Percentiles rank a stretch among this genome's conserved stretches.
Conservation (phyloP, 2,888 invertebrate species). For the Brassicogethes aeneus region DNA sequence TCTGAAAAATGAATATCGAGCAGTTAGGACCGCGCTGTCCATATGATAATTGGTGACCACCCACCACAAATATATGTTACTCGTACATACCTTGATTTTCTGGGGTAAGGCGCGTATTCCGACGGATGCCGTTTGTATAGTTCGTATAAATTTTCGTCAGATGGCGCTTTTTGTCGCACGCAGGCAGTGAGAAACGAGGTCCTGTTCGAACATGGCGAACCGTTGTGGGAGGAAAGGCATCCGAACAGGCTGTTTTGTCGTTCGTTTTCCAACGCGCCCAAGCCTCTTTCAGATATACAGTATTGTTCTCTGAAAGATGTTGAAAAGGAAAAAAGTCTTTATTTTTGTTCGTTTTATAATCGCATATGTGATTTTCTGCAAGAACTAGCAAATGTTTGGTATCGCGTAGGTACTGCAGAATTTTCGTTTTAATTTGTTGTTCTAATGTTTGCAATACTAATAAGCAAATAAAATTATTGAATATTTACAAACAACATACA, state of each 20-base stretch:
- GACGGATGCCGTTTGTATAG: slow-evolving; percentile 42
- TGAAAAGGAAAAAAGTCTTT: too few relatives aligned
- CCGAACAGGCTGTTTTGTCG: slow-evolving; percentile 64
- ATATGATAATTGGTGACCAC: too few relatives aligned
- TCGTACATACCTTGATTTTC: slow-evolving; percentile 63
- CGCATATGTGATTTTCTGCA: too few relatives aligned
- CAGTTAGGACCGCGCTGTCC: too few relatives aligned
- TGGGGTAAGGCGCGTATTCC: slow-evolving; percentile 73
- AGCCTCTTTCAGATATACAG: slow-evolving; percentile 84
- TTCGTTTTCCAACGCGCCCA: slow-evolving; percentile 67
- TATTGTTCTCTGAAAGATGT: slow-evolving; percentile 72
- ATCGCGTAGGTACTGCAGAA: too few relatives aligned
- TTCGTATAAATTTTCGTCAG: slow-evolving; percentile 75
- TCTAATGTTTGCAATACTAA: too few relatives aligned
- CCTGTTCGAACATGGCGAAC: slow-evolving; percentile 56
- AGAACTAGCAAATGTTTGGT: too few relatives aligned
- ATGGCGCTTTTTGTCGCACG: slow-evolving; percentile 75
- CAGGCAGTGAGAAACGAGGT: slow-evolving; percentile 78
- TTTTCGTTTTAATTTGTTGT: too few relatives aligned
- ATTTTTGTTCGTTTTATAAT: too few relatives aligned
- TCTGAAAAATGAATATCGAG: slow-evolving; percentile 40
- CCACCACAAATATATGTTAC: too few relatives aligned
- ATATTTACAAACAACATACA: too few relatives aligned
- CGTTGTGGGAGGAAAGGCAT: slow-evolving; percentile 70
- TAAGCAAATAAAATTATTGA: too few relatives aligned